Percentiles rank a stretch among this genome's conserved stretches.
Evolutionary conservation across 2,797 vertebrate species (phyloP).

Genomic region (Enteromius fasciolatus): DNA sequence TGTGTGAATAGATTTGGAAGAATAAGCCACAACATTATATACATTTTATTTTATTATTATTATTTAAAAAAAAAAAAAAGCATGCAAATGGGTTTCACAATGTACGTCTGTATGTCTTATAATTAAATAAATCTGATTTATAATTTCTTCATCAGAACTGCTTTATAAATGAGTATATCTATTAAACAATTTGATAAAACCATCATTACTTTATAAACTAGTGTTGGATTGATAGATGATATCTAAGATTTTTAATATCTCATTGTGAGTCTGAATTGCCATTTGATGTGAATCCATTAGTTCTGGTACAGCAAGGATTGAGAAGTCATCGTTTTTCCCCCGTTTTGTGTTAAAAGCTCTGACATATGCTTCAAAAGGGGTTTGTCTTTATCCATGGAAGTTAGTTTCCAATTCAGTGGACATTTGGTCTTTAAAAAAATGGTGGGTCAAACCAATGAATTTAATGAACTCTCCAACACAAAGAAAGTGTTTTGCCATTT

Average conservation of each 20-base stretch:
- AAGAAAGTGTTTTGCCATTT: conserved; percentile 95
- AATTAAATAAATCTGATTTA: neutral
- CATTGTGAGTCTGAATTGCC: conserved; percentile 80
- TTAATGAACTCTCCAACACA: conserved; percentile 99
- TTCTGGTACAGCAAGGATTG: conserved; percentile 80
- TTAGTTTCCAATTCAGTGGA: conserved; percentile 95
- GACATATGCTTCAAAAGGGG: conserved; percentile 83
- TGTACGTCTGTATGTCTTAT: neutral
- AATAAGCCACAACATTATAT: neutral
- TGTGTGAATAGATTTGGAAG: neutral
- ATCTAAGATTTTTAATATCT: conserved; percentile 69
- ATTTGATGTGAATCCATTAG: conserved; percentile 85
- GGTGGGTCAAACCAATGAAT: conserved; percentile 99
- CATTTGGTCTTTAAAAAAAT: conserved; percentile 94
- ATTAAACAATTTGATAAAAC: neutral
- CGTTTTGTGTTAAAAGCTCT: conserved; percentile 76
- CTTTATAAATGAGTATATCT: neutral
- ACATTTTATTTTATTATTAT: neutral
- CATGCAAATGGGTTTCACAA: neutral
- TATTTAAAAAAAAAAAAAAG: neutral
- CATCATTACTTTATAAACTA: conserved; percentile 13
- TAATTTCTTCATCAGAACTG: neutral
- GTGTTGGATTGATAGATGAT: conserved; percentile 39
- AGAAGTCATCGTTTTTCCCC: conserved; percentile 74
- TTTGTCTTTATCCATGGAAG: conserved; percentile 84